Conservation (phyloP, 2,888 invertebrate species). For the Sphaeridia pumilis region DNA sequence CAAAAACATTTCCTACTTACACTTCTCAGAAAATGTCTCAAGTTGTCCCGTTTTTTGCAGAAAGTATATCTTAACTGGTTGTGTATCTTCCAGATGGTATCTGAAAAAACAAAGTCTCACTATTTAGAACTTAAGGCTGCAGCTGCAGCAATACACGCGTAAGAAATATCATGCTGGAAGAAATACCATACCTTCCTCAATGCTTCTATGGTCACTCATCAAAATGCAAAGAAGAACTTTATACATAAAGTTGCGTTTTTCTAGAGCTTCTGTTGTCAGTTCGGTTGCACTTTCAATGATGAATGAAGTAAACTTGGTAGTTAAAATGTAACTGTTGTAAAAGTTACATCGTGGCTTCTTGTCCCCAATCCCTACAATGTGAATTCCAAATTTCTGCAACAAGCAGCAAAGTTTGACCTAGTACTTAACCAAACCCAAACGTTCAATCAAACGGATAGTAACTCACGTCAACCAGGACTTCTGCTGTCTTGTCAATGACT, state of each 20-base stretch:
- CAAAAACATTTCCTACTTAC: constrained; percentile 10
- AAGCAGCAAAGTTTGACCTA: background rate
- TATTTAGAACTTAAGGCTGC: too few relatives aligned
- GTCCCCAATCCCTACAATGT: constrained; percentile 21
- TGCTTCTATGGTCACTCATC: constrained; percentile 24
- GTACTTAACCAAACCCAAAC: too few relatives aligned
- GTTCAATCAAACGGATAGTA: background rate
- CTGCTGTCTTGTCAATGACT: constrained; percentile 20
- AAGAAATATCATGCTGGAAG: too few relatives aligned
- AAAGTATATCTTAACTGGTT: constrained; percentile 17
- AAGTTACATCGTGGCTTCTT: constrained; percentile 4
- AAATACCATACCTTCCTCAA: constrained; percentile 36
- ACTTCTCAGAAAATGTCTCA: constrained; percentile 24
- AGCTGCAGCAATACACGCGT: too few relatives aligned
- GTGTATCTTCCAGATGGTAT: constrained; percentile 20
- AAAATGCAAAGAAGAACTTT: constrained; percentile 21
- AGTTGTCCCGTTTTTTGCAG: constrained; percentile 20
- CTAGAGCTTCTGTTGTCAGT: constrained; percentile 10
- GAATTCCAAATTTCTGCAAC: constrained; percentile 26
- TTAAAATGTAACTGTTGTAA: constrained; percentile 19
- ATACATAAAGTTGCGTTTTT: constrained; percentile 21
- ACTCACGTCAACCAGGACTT: constrained; percentile 17
- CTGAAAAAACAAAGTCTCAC: too few relatives aligned
- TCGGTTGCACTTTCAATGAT: constrained; percentile 19
- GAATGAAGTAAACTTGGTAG: constrained; percentile 21